Base-by-base conservation (phyloP, 2,113 vertebrate species). In the Hippocampus zosterae region DNA sequence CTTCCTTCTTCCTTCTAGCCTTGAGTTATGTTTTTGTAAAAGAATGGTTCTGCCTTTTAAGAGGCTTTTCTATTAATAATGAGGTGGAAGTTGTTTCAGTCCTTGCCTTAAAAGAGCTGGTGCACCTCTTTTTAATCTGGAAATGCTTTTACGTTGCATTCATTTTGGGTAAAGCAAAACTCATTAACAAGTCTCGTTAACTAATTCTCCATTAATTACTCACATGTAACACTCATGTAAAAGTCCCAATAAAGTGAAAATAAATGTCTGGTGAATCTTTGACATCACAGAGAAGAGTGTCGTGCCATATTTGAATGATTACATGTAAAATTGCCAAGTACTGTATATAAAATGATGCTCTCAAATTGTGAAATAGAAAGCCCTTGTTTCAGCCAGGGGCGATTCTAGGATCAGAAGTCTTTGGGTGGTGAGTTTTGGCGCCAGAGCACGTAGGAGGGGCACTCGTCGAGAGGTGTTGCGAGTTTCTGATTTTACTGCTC, bases 1-100 rank as follows among this genome's bases (percentile, higher is more conserved):
- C 75, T 70, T 76, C 18, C 2, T 64, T 73, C 77, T 83, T 80
- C 71, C 78, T 60, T 8, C 56, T 5, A n/a, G 70, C 71, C 75
- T 65, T n/a, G 37, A 81, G 79, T 77, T 67, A 75, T 72, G 60
- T 74, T 83, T 8, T 80, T 41, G 67, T 18, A 33, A 44, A 67
- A 21, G 63, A 37, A 69, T 74, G 55, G 67, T 73, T 78, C 62
- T 48, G 72, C 7, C 1, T 3, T 79, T 73, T 29, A 67, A 55
- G 52, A 68, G 48, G 71, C 41, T 1, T 67, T 71, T 79, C 68
- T 76, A 74, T 59, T 73, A 15, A 52, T 74, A 71, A 82, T 77
- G 69, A 81, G 66, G 46, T 72, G 44, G 8, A 37, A 75, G 80
- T 68, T 37, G 67, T 81, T 81, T 74, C 64, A 72, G 69, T 73